Conservation (phyloP, 2,888 invertebrate species). For the Resseliella maxima region DNA sequence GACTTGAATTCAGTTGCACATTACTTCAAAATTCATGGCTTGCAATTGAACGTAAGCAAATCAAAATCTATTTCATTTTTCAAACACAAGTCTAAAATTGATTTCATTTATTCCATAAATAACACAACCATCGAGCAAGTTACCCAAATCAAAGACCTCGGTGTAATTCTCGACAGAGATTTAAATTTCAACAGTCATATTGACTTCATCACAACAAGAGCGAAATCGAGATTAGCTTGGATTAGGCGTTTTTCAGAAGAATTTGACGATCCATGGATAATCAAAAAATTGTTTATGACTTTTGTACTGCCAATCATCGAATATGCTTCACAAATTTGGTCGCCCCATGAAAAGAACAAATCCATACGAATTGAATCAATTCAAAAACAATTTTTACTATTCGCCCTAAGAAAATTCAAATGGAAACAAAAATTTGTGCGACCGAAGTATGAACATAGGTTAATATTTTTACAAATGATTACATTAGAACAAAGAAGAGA, state of each 20-base stretch:
- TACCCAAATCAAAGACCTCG: not conserved
- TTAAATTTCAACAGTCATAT: not conserved
- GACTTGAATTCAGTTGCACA: not conserved
- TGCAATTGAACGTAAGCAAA: not conserved
- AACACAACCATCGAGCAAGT: not conserved
- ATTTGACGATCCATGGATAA: not conserved
- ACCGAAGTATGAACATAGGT: not conserved
- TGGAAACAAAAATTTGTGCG: not conserved
- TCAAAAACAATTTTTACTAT: not conserved
- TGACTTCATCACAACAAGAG: not conserved
- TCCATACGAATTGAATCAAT: not conserved
- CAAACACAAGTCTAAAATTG: not conserved
- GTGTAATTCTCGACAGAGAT: not conserved
- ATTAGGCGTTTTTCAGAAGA: not conserved
- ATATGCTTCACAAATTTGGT: not conserved
- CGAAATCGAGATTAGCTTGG: not conserved
- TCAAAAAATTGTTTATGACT: not conserved
- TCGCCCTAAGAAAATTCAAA: not conserved
- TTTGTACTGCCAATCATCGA: not conserved
- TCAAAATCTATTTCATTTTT: not conserved
- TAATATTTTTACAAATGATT: not conserved
- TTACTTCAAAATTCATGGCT: not conserved
- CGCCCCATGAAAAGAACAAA: not conserved
- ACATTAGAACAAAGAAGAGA: not conserved
- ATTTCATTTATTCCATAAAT: not conserved